Base-by-base conservation (phyloP, 2,797 vertebrate species). In the Discoglossus pictus region DNA sequence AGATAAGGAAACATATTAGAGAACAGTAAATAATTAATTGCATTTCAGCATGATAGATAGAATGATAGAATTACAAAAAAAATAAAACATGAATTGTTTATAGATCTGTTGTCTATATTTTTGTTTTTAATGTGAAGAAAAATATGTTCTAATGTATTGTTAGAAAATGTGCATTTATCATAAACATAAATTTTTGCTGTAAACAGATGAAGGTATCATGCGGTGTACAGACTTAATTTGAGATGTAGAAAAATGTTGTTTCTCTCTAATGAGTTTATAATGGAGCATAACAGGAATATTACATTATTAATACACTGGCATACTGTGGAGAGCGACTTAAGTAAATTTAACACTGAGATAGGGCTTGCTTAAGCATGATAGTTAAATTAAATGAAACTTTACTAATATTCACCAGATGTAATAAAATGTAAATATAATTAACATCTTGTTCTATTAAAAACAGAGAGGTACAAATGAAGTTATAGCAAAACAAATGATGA, bases 231-330 rank as follows among this genome's bases (percentile, higher is more conserved):
- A 7, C 44, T 69, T 54, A 53, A 62, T 53, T 34, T 51, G 27
- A 23, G 44, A 47, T 61, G 42, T 24, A 25, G 53, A 61, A 44
- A 68, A 23, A 51, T 38, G 43, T 21, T 21, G 18, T 40, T 47
- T 61, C 15, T 8, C 18, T 21, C 31, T 65, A 61, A 65, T 61
- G 61, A 52, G 39, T 56, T 68, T 75, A 61, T 65, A 61, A 75
- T 75, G 21, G 40, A 23, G 16, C 8, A n/a, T 51, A 23, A 27
- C n/a, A n/a, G 38, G 24, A 42, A 15, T 38, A 68, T 69, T n/a
- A 6, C 50, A 48, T 69, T n/a, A n/a, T n/a, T 69, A 69, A 40
- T 48, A 21, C 6, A 34, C 15, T 7, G 27, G 4, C 12, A 35
- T 12, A 24, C 9, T 16, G 35, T 50, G 13, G 12, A 11, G 40